phyloP scores from a whole-genome alignment of 2,113 vertebrate genomes.

The Eolophus roseicapilla region DNA sequence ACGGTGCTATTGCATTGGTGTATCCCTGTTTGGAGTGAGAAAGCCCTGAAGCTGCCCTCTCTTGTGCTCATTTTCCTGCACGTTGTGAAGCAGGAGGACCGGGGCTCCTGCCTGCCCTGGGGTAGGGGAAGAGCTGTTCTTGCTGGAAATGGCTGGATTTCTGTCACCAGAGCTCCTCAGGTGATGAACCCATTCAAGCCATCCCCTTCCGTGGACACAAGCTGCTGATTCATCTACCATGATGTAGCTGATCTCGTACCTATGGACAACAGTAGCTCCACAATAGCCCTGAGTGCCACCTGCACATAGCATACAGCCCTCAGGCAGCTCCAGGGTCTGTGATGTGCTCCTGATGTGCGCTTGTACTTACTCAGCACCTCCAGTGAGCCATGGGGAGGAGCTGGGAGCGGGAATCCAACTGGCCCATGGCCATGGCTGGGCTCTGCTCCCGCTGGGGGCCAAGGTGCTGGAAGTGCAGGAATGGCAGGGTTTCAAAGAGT shows the following conservation, averaged over 20 bases:
- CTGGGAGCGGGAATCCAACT: background rate
- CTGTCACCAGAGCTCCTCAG: background rate
- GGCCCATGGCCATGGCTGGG: background rate
- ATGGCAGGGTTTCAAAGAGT: conserved; percentile 9
- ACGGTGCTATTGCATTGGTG: conserved; percentile 21
- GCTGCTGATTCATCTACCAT: background rate
- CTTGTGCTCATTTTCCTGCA: background rate
- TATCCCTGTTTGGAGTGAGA: conserved; percentile 29
- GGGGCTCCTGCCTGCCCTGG: background rate
- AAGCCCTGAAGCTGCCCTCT: background rate
- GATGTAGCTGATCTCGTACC: background rate
- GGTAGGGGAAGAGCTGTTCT: background rate
- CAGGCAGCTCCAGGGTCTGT: rapidly evolving
- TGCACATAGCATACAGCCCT: rapidly evolving
- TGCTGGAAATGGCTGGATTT: background rate
- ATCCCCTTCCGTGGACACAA: background rate
- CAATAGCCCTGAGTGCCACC: background rate
- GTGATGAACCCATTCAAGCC: background rate
- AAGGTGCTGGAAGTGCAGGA: background rate
- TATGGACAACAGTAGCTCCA: rapidly evolving
- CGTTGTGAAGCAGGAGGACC: background rate
- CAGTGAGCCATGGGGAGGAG: rapidly evolving
- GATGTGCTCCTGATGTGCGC: background rate
- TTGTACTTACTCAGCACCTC: background rate
- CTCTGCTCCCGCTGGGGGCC: background rate